These are phyloP conservation scores for Eciton burchellii DNA, from an alignment of 1,140 invertebrate genomes.

Conservation along the genomic window DNA sequence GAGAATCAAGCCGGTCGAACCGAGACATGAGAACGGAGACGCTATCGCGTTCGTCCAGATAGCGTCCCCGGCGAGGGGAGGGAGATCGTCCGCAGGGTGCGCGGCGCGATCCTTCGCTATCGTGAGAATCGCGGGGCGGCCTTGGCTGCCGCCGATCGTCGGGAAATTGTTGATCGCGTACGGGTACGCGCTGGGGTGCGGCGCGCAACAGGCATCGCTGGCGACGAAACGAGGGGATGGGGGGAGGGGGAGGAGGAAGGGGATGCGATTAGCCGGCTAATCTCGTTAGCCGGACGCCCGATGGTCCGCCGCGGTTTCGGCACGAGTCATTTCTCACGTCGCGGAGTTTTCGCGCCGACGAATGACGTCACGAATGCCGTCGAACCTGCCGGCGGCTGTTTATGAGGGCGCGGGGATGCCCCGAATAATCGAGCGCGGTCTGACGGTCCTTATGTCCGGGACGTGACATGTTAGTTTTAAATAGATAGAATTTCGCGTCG, in stretches of 20 bases:
- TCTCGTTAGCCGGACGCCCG: neutral
- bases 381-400: constrained; percentile 13
- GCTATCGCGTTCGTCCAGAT: constrained; percentile 15
- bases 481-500: constrained; percentile 59
- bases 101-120: constrained; percentile 18
- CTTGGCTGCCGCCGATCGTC: constrained; percentile 51
- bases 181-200: constrained; percentile 43
- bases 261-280: neutral
- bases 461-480: constrained; percentile 59
- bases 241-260: too few species aligned
- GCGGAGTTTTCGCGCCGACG: too few species aligned
- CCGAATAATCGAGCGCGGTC: constrained; percentile 50
- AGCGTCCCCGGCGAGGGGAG: neutral
- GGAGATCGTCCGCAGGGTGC: neutral
- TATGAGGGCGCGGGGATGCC: constrained; percentile 18
- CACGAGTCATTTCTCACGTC: neutral
- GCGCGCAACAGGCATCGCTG: constrained; percentile 50
- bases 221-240: neutral
- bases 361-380: too few species aligned
- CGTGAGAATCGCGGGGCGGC: constrained; percentile 56
- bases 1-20: constrained; percentile 30
- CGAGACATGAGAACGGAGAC: constrained; percentile 28
- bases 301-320: too few species aligned
- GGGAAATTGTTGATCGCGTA: constrained; percentile 53
- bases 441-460: constrained; percentile 48